Conservation (phyloP, 2,888 invertebrate species). For the Ecdyonurus torrentis region DNA sequence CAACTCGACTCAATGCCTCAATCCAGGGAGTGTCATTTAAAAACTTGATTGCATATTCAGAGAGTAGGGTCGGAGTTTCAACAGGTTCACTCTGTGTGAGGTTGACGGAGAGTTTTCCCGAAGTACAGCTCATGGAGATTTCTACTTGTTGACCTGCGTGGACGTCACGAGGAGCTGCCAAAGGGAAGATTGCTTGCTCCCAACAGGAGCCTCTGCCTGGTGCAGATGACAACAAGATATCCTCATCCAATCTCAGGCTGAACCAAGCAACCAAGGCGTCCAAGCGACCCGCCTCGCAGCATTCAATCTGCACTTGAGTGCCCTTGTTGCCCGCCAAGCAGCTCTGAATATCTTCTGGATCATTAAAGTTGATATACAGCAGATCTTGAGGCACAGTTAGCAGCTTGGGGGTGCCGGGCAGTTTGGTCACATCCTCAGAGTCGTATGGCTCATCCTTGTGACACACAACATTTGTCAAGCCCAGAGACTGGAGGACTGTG, state of each 20-base stretch:
- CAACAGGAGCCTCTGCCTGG: slow-evolving; percentile 41
- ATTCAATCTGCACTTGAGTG: slow-evolving; percentile 23
- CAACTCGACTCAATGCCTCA: slow-evolving; percentile 25
- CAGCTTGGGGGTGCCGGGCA: slow-evolving; percentile 32
- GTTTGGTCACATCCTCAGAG: slow-evolving; percentile 43
- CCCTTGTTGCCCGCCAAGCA: slow-evolving; percentile 21
- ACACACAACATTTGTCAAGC: slow-evolving; percentile 11
- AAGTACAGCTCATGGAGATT: slow-evolving; percentile 25
- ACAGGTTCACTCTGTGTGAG: neutral
- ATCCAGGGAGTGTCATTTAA: slow-evolving; percentile 34
- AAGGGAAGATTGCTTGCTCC: slow-evolving; percentile 60
- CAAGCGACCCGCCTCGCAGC: slow-evolving; percentile 32
- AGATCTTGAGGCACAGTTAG: slow-evolving; percentile 38
- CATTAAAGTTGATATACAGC: slow-evolving; percentile 44
- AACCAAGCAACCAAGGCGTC: slow-evolving; percentile 59
- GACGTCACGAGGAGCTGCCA: slow-evolving; percentile 26
- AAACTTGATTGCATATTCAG: slow-evolving; percentile 25
- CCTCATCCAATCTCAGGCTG: slow-evolving; percentile 46
- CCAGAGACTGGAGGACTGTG: neutral
- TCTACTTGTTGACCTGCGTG: slow-evolving; percentile 23
- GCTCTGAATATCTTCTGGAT: slow-evolving; percentile 30
- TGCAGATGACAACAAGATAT: slow-evolving; percentile 40
- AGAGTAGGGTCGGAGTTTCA: neutral
- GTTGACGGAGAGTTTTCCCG: slow-evolving; percentile 24
- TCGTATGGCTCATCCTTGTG: slow-evolving; percentile 42